A percentile compares a stretch with the other conserved stretches of the same genome.
Conservation (phyloP, 23 tunicate genomes). For the Oikopleura albicans region DNA sequence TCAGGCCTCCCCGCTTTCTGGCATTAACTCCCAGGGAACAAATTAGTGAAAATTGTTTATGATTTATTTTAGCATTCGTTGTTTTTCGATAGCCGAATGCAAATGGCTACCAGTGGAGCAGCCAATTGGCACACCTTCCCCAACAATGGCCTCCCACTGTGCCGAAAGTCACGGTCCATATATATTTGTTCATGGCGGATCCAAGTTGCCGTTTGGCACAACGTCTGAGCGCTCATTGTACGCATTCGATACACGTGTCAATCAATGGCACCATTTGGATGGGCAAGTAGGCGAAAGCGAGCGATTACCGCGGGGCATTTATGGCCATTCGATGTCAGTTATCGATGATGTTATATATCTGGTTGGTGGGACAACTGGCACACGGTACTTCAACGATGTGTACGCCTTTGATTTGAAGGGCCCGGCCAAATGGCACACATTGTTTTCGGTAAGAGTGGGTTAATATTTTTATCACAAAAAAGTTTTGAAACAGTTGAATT, state of each 20-base stretch:
- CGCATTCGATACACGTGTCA: not conserved
- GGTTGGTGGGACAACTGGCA: not conserved
- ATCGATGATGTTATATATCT: not conserved
- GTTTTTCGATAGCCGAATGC: not conserved
- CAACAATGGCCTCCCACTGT: not conserved
- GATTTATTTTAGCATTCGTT: not conserved
- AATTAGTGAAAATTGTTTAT: too few species aligned
- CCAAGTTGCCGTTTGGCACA: constrained; percentile 10
- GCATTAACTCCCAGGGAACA: too few species aligned
- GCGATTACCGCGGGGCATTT: not conserved
- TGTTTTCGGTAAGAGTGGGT: too few species aligned
- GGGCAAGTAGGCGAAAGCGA: not conserved
- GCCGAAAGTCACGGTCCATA: not conserved
- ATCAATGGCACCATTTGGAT: not conserved
- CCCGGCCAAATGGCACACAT: not conserved
- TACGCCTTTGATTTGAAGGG: not conserved
- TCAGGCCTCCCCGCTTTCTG: too few species aligned
- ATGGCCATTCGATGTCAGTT: not conserved
- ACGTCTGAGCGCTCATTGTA: not conserved
- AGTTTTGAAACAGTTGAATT: too few species aligned
- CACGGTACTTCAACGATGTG: not conserved
- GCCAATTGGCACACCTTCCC: not conserved
- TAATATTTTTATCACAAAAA: too few species aligned
- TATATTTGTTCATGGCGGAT: constrained; percentile 3
- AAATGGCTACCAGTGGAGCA: not conserved